These are phyloP conservation scores for Eutolmus rufibarbis DNA, from an alignment of 2,888 invertebrate genomes.

Conservation along the genomic window DNA sequence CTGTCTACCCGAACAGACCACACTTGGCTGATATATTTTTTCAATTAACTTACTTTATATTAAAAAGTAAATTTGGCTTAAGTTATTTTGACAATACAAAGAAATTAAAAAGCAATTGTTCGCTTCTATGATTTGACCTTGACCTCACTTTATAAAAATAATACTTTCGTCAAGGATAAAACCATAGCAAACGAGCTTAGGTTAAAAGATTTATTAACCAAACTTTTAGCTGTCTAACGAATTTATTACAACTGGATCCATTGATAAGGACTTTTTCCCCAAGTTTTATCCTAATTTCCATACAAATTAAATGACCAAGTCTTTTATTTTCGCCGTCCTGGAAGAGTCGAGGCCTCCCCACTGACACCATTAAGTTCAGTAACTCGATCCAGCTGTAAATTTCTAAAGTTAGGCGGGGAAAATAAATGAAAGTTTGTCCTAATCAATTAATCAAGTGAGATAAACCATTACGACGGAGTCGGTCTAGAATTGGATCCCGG, in stretches of 20 bases:
- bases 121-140: not conserved
- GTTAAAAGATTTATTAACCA: not conserved
- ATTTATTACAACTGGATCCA: not conserved
- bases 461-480: not conserved
- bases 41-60: no score
- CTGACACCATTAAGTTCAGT: slow-evolving; percentile 5
- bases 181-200: not conserved
- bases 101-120: not conserved
- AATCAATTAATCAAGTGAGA: slow-evolving; percentile 35
- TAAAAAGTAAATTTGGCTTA: not conserved
- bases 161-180: not conserved
- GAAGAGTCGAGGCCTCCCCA: not conserved
- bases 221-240: not conserved
- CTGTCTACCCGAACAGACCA: no score
- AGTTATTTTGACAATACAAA: not conserved
- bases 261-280: not conserved
- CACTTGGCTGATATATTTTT: no score
- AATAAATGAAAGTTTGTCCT: slow-evolving; percentile 31
- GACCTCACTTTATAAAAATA: not conserved
- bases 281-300: not conserved
- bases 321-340: not conserved
- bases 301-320: not conserved
- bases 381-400: slow-evolving; percentile 5
- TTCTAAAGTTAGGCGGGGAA: not conserved
- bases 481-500: not conserved